Evolutionary conservation across 2,888 invertebrate genomes (phyloP), one percentile per base, ranked within the genome.

Genomic region (Lycocerus yunnanus): DNA sequence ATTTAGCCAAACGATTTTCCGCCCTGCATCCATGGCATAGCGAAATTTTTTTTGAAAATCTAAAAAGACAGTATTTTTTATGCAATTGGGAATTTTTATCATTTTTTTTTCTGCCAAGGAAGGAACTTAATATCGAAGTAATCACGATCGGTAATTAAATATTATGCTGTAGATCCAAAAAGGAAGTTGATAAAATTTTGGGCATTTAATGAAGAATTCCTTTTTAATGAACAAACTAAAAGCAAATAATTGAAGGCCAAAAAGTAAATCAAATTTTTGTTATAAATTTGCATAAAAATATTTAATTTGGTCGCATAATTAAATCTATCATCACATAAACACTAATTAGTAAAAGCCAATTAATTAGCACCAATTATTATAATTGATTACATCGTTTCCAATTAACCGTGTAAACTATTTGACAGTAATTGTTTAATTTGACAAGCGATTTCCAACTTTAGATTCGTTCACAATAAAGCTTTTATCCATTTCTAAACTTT

Each of bases 301-400:
- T 43, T 43, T 43, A 43, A 43, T 43, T 43, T 43, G 43, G 21
- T 63, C 24, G 20, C 21, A 68, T 68, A 72, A 72, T 75, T 75
- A 73, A 75, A 72, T 75, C 73, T 71, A 75, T 75, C 72, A 65
- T 61, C 68, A 63, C 69, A 66, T 66, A 74, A 71, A 72, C 75
- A 71, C 72, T 77, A 77, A 77, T 77, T 77, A 75, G 77, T 84
- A 82, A 82, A 80, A 81, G 85, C 86, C 85, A 87, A 87, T 87
- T 86, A 86, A 87, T 87, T 85, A 84, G 81, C 82, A 78, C 84
- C 86, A 86, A 87, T 87, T 86, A 87, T 86, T 81, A 86, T 87
- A 87, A 87, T 86, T 85, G 86, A 87, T 85, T 85, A 85, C 86
- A 86, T 86, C 86, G 84, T 84, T 84, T 85, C 86, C 86, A 87